These are phyloP conservation scores for Ictidomys tridecemlineatus DNA, from an alignment of 2,113 vertebrate genomes.

Conservation along the genomic window DNA sequence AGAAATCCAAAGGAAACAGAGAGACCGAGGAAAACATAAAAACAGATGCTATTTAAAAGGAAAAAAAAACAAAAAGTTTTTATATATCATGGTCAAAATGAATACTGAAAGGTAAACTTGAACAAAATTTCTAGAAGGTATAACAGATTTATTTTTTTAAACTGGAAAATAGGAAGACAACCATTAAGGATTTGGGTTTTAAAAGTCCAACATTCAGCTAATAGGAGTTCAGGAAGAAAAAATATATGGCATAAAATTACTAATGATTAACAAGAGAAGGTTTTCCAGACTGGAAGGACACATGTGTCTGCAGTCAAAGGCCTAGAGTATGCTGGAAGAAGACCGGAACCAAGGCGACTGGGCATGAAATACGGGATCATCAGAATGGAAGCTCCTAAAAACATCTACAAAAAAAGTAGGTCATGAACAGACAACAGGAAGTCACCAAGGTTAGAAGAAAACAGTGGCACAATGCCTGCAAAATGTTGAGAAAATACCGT, in stretches of 20 bases:
- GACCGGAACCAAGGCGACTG: not conserved
- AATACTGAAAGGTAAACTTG: not conserved
- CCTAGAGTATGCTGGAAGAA: not conserved
- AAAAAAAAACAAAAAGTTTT: not conserved
- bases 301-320: not conserved
- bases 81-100: not conserved
- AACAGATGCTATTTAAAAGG: not conserved
- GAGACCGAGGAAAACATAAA: constrained; percentile 45
- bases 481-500: constrained; percentile 6
- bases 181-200: not conserved
- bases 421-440: not conserved
- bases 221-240: not conserved
- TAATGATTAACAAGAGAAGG: not conserved
- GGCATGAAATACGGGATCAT: not conserved
- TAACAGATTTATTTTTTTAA: not conserved
- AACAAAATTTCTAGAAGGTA: constrained; percentile 3
- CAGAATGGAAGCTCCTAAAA: not conserved
- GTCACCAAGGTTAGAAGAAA: not conserved
- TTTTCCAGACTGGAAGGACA: not conserved
- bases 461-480: not conserved
- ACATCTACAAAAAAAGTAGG: not conserved
- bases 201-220: not conserved
- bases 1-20: constrained; percentile 43
- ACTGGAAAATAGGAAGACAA: not conserved
- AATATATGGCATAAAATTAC: not conserved